Base-by-base conservation (phyloP, 2,888 invertebrate species). In the Agriopis leucophaearia region DNA sequence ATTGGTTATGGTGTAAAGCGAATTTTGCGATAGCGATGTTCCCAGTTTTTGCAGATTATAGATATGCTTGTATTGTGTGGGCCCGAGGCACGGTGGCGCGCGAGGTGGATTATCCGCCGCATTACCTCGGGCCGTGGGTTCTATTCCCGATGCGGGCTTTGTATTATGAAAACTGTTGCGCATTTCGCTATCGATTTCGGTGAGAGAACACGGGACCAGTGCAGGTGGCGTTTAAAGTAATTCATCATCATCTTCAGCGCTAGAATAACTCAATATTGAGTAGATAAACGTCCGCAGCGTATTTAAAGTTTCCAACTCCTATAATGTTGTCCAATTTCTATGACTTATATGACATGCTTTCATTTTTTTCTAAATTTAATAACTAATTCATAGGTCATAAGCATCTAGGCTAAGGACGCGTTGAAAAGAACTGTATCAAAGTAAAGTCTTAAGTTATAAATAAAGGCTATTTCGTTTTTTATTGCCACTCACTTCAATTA, bases 41-140 rank as follows among this genome's bases (percentile, higher is more conserved):
- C 87, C 86, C 82, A 83, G 87, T 92, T 92, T 92, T 92, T 92
- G 91, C 88, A 82, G 91, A 89, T 91, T 91, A 91, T 82, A 82
- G 79, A 75, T 83, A 88, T 85, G 79, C 73, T 70, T 68, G 83
- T 74, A 85, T 87, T 89, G 86, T 86, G 78, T 61, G 59, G 62
- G 76, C 81, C 75, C 70, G 68, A 68, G 80, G 82, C 78, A 83
- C 79, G 64, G 81, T 82, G 86, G 87, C 90, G 90, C 89, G 89
- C 88, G 91, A 91, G 85, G 83, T 87, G 90, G 91, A 91, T 92
- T 92, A 92, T 80, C 79, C 89, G 91, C 90, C 88, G 77, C 90
- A 90, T 90, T 91, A 89, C 82, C 84, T 83, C 80, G 79, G 87
- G 86, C 81, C 80, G 82, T 70, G 80, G 82, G 83, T 81, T 87